phyloP scores from a whole-genome alignment of 2,113 vertebrate species.

The Bettongia penicillata region DNA sequence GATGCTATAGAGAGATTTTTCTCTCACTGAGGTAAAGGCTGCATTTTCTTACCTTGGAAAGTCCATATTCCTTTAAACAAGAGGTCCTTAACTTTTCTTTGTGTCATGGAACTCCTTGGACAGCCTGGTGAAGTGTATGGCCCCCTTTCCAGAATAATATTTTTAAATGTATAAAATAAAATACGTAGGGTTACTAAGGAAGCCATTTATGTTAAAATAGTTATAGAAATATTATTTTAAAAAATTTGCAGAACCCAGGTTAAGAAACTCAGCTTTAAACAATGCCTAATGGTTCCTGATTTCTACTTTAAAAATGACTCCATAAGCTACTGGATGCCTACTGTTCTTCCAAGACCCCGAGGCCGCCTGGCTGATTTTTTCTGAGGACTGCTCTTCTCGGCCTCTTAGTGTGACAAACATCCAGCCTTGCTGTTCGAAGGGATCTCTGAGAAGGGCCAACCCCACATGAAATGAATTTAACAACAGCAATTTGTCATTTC shows the following conservation, averaged over 20 bases:
- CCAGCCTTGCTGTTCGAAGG: conserved; percentile 70
- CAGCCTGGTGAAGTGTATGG: not conserved
- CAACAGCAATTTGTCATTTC: conserved; percentile 85
- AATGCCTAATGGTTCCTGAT: conserved; percentile 66
- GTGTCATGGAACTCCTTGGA: not conserved
- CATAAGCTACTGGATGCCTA: conserved; percentile 57
- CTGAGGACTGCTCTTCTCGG: conserved; percentile 45
- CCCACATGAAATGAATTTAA: conserved; percentile 81
- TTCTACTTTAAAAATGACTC: conserved; percentile 61
- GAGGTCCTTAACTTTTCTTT: not conserved
- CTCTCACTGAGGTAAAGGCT: conserved; percentile 59
- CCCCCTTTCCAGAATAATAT: not conserved
- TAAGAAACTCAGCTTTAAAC: conserved; percentile 6
- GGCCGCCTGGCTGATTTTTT: conserved; percentile 61
- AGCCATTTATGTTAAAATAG: not conserved
- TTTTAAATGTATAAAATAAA: not conserved
- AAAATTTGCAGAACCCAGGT: not conserved
- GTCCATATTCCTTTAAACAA: conserved; percentile 56
- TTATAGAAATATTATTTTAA: not conserved
- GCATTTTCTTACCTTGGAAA: conserved; percentile 73
- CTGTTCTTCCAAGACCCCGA: conserved; percentile 54
- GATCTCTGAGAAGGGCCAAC: conserved; percentile 79
- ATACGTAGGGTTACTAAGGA: not conserved
- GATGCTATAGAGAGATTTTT: conserved; percentile 60
- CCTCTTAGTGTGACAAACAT: conserved; percentile 75